These are phyloP conservation scores for Ammospiza caudacuta DNA, from an alignment of 2,113 vertebrate species.

Conservation along the genomic window DNA sequence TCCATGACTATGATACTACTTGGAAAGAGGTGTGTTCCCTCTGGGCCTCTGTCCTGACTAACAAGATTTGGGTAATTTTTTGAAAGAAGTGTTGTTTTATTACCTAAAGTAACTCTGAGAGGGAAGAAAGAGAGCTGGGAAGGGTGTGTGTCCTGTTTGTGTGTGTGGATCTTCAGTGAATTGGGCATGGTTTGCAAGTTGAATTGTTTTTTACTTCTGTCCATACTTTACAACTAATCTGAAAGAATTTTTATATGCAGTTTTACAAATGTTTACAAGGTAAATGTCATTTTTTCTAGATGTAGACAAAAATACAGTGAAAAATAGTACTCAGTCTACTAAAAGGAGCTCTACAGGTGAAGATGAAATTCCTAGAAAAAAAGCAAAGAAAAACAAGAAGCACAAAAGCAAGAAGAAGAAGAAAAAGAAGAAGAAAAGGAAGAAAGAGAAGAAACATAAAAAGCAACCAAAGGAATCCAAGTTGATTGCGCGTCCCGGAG, in stretches of 20 bases:
- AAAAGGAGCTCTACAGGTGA: conserved; percentile 83
- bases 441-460: conserved; percentile 85
- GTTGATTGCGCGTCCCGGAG: conserved; percentile 78
- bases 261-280: not conserved
- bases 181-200: not conserved
- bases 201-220: not conserved
- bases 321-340: conserved; percentile 74
- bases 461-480: conserved; percentile 74
- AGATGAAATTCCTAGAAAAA: conserved; percentile 84
- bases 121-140: not conserved
- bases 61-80: not conserved
- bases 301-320: conserved; percentile 74
- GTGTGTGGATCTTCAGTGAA: not conserved
- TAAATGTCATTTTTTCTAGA: conserved; percentile 72
- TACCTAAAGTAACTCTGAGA: not conserved
- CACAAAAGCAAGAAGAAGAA: conserved; percentile 94
- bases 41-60: not conserved
- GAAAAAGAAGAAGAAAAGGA: conserved; percentile 90
- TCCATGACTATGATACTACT: not conserved
- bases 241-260: not conserved
- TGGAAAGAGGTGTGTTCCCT: not conserved
- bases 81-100: not conserved
- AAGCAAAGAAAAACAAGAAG: conserved; percentile 94
- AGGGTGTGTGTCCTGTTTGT: not conserved
- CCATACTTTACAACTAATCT: not conserved